Evolutionary conservation across 2,797 vertebrate genomes (phyloP).

Genomic region (Coregonus suidteri): DNA sequence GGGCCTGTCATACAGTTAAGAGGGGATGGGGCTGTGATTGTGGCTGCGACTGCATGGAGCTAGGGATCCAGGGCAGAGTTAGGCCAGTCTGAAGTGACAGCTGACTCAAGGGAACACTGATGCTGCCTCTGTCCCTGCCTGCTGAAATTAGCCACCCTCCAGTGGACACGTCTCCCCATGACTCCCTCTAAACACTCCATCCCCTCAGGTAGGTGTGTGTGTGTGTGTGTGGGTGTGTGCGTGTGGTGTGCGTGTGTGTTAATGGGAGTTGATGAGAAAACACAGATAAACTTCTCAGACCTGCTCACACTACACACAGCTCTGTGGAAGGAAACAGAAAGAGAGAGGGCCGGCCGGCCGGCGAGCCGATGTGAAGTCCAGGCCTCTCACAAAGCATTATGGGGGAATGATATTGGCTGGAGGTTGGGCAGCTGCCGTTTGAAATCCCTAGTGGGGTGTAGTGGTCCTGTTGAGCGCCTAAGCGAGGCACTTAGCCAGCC

Average conservation of each 20-base stretch:
- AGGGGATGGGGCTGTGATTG: constrained; percentile 13
- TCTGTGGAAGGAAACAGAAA: neutral
- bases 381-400: constrained; percentile 1
- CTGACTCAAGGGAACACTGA: constrained; percentile 35
- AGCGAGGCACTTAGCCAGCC: constrained; percentile 34
- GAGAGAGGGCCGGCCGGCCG: neutral
- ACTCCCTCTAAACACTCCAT: constrained; percentile 9
- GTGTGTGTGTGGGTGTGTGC: constrained; percentile 7
- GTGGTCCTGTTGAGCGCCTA: constrained; percentile 30
- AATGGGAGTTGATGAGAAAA: neutral
- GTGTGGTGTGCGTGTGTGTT: neutral
- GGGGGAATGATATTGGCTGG: neutral
- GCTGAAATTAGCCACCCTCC: constrained; percentile 33
- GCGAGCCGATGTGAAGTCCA: neutral
- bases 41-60: constrained; percentile 50
- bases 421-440: constrained; percentile 26
- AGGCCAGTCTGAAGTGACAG: constrained; percentile 28
- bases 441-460: constrained; percentile 34
- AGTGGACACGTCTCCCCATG: constrained; percentile 20
- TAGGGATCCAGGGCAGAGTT: constrained; percentile 21
- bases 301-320: neutral
- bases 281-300: neutral
- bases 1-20: neutral
- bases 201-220: neutral
- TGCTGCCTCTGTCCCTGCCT: constrained; percentile 29